Percentiles rank a stretch among this genome's conserved stretches.
These are phyloP conservation scores for Erpobdella octoculata DNA, from an alignment of 2,888 invertebrate species.

Conservation along the genomic window DNA sequence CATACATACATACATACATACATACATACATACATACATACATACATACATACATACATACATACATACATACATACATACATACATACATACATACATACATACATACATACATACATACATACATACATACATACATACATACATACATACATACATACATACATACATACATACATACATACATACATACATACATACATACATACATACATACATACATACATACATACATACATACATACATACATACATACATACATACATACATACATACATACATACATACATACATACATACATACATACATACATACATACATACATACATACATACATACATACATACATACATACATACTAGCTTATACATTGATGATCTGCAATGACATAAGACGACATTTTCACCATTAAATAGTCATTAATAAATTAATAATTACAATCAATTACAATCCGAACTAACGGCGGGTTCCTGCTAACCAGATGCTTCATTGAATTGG, in stretches of 20 bases:
- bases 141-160: conserved; percentile 9
- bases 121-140: conserved; percentile 9
- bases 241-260: conserved; percentile 8
- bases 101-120: neutral
- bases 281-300: neutral
- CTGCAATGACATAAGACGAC: too few species aligned
- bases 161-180: conserved; percentile 3
- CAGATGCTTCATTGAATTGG: too few species aligned
- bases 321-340: neutral
- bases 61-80: too few species aligned
- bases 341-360: conserved; percentile 4
- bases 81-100: neutral
- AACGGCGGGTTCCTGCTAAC: too few species aligned
- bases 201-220: conserved; percentile 11
- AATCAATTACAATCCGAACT: too few species aligned
- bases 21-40: conserved; percentile 4
- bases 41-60: conserved; percentile 8
- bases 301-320: neutral
- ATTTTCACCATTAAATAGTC: too few species aligned
- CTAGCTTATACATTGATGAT: neutral
- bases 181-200: neutral
- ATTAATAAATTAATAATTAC: too few species aligned
- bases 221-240: conserved; percentile 9
- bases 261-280: too few species aligned
- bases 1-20: neutral